Percentiles rank a stretch among this genome's conserved stretches.
These are phyloP conservation scores for Oncorhynchus gorbuscha DNA, from an alignment of 2,113 vertebrate genomes.

Conservation along the genomic window DNA sequence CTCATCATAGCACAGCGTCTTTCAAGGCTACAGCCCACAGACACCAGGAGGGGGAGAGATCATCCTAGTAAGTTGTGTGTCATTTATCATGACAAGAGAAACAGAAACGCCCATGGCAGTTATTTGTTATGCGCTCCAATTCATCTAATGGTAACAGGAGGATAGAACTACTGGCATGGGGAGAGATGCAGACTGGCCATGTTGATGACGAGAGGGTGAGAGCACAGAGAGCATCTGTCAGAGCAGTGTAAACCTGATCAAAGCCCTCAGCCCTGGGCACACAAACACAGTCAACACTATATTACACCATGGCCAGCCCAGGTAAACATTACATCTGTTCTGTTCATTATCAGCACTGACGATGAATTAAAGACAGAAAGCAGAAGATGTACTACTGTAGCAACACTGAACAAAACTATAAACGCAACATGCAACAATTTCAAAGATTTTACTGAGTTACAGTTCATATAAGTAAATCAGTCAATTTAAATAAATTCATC, in stretches of 20 bases:
- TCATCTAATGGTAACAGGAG: conserved; percentile 55
- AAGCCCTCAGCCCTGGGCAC: conserved; percentile 42
- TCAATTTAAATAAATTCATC: no score
- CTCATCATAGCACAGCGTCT: conserved; percentile 52
- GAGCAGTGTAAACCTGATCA: conserved; percentile 69
- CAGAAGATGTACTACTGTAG: conserved; percentile 63
- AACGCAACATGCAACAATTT: no score
- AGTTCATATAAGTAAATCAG: no score
- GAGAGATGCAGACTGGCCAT: conserved; percentile 62
- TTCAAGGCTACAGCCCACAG: conserved; percentile 61
- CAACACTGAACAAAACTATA: conserved; percentile 17
- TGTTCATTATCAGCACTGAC: no score
- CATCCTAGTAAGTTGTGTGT: conserved; percentile 54
- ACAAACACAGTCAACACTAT: conserved; percentile 16
- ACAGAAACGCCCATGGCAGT: conserved; percentile 54
- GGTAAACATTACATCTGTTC: conserved; percentile 69
- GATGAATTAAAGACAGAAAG: no score
- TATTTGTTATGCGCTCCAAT: conserved; percentile 45
- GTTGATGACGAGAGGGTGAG: conserved; percentile 57
- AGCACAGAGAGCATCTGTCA: conserved; percentile 68
- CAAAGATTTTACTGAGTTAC: no score
- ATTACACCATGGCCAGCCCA: conserved; percentile 59
- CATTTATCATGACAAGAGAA: conserved; percentile 66
- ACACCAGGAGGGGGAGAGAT: conserved; percentile 50
- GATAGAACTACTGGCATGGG: conserved; percentile 67